Conservation (phyloP, 2,113 vertebrate species). For the Hepsetus odoe region DNA sequence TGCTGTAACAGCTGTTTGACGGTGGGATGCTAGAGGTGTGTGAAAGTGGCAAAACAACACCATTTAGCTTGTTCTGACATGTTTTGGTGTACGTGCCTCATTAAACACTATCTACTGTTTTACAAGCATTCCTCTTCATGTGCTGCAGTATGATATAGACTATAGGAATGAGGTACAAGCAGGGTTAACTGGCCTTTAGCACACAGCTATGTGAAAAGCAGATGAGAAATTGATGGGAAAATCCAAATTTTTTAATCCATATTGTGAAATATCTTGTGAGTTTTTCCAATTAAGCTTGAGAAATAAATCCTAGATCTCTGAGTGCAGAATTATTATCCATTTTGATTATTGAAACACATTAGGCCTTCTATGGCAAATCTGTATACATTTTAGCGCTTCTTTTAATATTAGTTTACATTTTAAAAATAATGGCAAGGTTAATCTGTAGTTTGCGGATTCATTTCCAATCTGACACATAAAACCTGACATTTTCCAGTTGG, state of each 20-base stretch:
- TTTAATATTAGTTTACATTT: no score
- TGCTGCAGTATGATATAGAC: not conserved
- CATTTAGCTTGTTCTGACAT: constrained; percentile 50
- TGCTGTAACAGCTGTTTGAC: constrained; percentile 70
- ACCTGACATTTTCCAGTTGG: no score
- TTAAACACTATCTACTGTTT: constrained; percentile 24
- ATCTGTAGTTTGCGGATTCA: no score
- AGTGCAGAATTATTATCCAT: not conserved
- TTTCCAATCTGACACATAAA: no score
- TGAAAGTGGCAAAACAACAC: constrained; percentile 34
- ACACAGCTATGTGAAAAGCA: not conserved
- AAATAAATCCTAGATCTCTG: not conserved
- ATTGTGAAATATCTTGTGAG: not conserved
- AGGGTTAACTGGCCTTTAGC: not conserved
- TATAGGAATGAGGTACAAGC: not conserved
- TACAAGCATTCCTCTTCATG: constrained; percentile 22
- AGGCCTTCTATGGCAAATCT: not conserved
- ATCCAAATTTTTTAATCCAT: not conserved
- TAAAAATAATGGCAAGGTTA: no score
- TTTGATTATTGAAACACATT: not conserved
- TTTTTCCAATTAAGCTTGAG: not conserved
- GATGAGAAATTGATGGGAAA: not conserved
- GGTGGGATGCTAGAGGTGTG: constrained; percentile 66
- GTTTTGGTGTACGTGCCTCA: not conserved
- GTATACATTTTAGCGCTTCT: no score